Base-by-base conservation (phyloP, 2,113 vertebrate genomes). In the Ailurus styani region DNA sequence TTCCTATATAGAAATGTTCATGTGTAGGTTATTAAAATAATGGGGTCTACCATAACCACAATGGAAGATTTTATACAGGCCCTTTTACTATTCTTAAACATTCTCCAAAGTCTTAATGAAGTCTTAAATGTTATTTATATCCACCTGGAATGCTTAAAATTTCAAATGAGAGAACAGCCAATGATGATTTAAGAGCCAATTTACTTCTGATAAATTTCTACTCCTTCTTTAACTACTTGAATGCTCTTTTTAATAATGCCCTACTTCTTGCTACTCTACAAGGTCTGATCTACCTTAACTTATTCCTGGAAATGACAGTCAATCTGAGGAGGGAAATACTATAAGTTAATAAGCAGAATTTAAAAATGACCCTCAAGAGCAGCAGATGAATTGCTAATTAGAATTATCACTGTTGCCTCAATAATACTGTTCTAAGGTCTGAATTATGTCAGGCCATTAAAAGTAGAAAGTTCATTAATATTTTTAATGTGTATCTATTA, bases 361-460 rank as follows among this genome's bases (percentile, higher is more conserved):
- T 57, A 11, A 96, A 97, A 98, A 96, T 96, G 97, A 98, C 92
- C 90, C 97, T 96, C 37, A 97, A 96, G 97, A 97, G 81, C 72
- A 97, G 94, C 60, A 95, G 94, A 97, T 96, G 95, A 98, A 98
- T 97, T 98, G 72, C 93, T 97, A 97, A 98, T 97, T 97, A 96
- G 87, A 97, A 97, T 98, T 94, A 95, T 95, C 96, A 95, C 90
- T 96, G 68, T 97, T 97, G 66, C 93, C 54, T 95, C 96, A 95
- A 77, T 97, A 97, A 97, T 96, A 96, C 95, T 95, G 57, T 94
- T 97, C 82, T 87, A 91, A 94, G 60, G 82, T 94, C 93, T 98
- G 95, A 97, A 96, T 98, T 97, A 97, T 98, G 93, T 95, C 90
- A 98, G 62, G 70, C 84, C 93, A 94, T 96, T 98, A 97, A 97